Evolutionary conservation across 2,888 invertebrate species (phyloP).

Genomic region (Noctua pronuba): DNA sequence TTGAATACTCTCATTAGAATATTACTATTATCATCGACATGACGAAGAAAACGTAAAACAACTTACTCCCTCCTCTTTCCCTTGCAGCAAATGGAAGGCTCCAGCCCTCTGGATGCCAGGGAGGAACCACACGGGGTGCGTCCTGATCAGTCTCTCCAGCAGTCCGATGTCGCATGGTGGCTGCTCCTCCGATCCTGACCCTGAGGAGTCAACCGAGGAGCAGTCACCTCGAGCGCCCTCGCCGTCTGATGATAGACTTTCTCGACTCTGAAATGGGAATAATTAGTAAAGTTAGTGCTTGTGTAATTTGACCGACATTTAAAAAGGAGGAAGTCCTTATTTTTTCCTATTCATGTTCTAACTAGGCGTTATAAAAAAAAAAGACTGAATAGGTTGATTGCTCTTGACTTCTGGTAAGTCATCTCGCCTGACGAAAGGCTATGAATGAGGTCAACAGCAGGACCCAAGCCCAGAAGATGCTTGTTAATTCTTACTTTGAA

Average conservation of each 20-base stretch:
- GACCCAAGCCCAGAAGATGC: not conserved
- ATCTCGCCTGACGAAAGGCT: not conserved
- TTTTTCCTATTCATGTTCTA: not conserved
- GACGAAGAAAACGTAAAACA: not conserved
- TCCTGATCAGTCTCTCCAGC: constrained; percentile 96
- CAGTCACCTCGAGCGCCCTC: constrained; percentile 91
- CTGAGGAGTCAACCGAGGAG: constrained; percentile 89
- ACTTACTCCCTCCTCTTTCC: constrained; percentile 97
- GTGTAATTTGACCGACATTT: not conserved
- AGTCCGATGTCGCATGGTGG: constrained; percentile 96
- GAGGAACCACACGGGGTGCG: constrained; percentile 98
- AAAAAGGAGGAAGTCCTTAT: not conserved
- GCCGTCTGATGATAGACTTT: constrained; percentile 92
- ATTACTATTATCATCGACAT: no score
- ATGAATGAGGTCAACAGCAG: not conserved
- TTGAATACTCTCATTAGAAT: no score
- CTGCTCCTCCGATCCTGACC: constrained; percentile 91
- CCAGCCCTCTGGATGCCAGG: constrained; percentile 98
- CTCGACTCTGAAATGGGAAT: constrained; percentile 90
- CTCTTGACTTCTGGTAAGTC: not conserved
- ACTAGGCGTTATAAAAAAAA: not conserved
- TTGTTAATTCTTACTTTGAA: not conserved
- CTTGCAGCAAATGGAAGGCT: constrained; percentile 97
- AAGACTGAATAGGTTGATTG: not conserved
- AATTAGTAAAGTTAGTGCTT: not conserved